These are phyloP conservation scores for Ictidomys tridecemlineatus DNA, from an alignment of 2,113 vertebrate genomes.

Conservation along the genomic window DNA sequence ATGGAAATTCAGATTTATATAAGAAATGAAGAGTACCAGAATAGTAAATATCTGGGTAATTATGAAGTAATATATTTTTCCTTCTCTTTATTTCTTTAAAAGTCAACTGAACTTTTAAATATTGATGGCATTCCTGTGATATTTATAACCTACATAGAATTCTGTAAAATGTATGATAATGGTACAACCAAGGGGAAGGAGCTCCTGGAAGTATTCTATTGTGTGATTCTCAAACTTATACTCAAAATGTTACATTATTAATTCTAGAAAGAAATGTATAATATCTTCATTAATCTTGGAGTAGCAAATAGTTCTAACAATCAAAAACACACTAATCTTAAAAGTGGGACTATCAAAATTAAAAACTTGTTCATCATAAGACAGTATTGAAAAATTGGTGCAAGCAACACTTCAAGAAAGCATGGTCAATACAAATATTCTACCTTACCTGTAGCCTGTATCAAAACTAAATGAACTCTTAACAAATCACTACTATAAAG, in stretches of 20 bases:
- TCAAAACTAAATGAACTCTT: not conserved
- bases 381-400: not conserved
- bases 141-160: not conserved
- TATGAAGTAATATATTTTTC: not conserved
- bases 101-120: not conserved
- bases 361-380: not conserved
- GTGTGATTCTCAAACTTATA: not conserved
- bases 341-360: not conserved
- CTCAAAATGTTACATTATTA: not conserved
- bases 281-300: not conserved
- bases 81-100: not conserved
- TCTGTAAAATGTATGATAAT: not conserved
- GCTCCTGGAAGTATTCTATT: not conserved
- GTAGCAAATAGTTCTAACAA: not conserved
- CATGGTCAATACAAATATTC: not conserved
- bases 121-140: not conserved
- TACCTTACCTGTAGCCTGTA: not conserved
- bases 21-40: not conserved
- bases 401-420: not conserved
- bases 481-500: not conserved
- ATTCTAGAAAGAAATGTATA: constrained; percentile 9
- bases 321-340: not conserved
- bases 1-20: not conserved
- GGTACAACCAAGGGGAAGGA: not conserved
- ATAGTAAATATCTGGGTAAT: not conserved